phyloP scores from a whole-genome alignment of 2,888 invertebrate species.

The Tolmerus cingulatus region DNA sequence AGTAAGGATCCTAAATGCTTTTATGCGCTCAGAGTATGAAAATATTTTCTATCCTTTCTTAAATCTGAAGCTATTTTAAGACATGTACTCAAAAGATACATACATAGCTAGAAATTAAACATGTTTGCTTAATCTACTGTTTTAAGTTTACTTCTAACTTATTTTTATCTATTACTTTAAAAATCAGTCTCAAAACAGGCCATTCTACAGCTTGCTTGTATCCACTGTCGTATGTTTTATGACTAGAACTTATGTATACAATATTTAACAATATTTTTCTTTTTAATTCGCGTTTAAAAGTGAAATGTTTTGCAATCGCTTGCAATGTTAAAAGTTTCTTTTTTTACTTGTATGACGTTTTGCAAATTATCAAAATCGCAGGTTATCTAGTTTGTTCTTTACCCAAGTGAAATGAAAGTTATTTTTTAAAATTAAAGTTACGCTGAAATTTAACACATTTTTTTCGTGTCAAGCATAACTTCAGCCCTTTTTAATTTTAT shows the following conservation, averaged over 20 bases:
- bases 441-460: background rate
- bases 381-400: background rate
- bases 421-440: background rate
- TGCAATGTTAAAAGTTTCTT: background rate
- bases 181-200: slow-evolving; percentile 60
- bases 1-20: background rate
- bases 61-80: background rate
- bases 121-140: background rate
- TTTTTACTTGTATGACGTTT: background rate
- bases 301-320: background rate
- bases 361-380: background rate
- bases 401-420: background rate
- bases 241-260: background rate
- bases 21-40: background rate
- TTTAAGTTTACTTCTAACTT: slow-evolving; percentile 2
- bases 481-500: background rate
- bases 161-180: slow-evolving; percentile 51
- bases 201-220: slow-evolving; percentile 48
- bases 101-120: slow-evolving; percentile 20
- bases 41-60: background rate
- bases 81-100: background rate
- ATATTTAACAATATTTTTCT: background rate
- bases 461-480: background rate
- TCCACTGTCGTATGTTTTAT: background rate
- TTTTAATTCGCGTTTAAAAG: background rate